These are phyloP conservation scores for Neocrepidodera transversa DNA, from an alignment of 2,888 invertebrate genomes.

Conservation along the genomic window DNA sequence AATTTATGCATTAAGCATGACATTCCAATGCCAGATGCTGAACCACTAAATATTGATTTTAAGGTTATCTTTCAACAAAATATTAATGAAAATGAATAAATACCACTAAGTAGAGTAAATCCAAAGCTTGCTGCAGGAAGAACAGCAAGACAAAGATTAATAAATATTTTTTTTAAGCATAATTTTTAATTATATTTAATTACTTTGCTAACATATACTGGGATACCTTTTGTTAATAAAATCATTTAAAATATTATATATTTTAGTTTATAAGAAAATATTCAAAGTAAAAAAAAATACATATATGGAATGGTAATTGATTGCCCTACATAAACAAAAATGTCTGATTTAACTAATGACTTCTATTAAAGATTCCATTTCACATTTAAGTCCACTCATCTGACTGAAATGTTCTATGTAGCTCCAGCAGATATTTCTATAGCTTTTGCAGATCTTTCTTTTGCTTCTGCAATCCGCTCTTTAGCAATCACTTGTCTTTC, in stretches of 20 bases:
- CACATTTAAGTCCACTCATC: background rate
- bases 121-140: background rate
- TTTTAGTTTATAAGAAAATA: too few relatives aligned
- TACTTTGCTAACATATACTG: too few relatives aligned
- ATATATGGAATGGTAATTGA: background rate
- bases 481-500: too few relatives aligned
- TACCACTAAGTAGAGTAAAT: background rate
- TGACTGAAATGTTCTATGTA: background rate
- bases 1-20: slow-evolving; percentile 28
- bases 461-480: too few relatives aligned
- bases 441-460: slow-evolving; percentile 9
- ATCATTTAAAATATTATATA: too few relatives aligned
- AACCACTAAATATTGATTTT: slow-evolving; percentile 12
- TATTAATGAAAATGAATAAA: background rate
- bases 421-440: slow-evolving; percentile 3
- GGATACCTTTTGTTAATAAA: too few relatives aligned
- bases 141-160: slow-evolving; percentile 1
- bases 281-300: background rate
- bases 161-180: too few relatives aligned
- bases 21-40: background rate
- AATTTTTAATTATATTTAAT: too few relatives aligned
- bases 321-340: background rate
- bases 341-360: background rate
- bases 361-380: background rate
- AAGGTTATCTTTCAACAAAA: slow-evolving; percentile 5